These are phyloP conservation scores for Mormyrus lacerda DNA, from an alignment of 2,113 vertebrate species.

Conservation along the genomic window DNA sequence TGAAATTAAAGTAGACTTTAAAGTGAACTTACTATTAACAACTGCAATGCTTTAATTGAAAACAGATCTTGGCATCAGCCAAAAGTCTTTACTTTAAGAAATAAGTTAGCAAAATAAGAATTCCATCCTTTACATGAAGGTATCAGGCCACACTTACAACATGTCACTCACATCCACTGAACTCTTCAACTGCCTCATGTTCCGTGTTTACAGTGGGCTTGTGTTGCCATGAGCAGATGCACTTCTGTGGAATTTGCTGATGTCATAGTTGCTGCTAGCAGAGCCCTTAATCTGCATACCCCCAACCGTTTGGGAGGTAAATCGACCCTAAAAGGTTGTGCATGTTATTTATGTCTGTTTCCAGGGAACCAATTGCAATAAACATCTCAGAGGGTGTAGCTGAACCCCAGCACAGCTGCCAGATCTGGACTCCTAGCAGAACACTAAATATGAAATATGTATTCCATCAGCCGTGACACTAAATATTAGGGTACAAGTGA, in stretches of 20 bases:
- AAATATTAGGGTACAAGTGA: background rate
- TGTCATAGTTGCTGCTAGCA: background rate
- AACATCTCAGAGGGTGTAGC: background rate
- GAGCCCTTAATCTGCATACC: slow-evolving; percentile 4
- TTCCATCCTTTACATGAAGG: slow-evolving; percentile 14
- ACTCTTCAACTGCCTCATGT: slow-evolving; percentile 19
- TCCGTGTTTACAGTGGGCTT: background rate
- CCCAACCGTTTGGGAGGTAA: background rate
- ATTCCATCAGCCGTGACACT: background rate
- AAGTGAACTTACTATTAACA: background rate
- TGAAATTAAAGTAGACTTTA: background rate
- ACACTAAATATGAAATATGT: background rate
- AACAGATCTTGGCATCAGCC: background rate
- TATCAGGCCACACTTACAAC: slow-evolving; percentile 34
- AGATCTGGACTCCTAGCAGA: background rate
- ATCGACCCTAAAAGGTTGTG: slow-evolving; percentile 6
- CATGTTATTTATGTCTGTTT: slow-evolving; percentile 9
- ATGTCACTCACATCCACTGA: slow-evolving; percentile 9
- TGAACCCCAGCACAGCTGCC: background rate
- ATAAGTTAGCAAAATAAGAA: slow-evolving; percentile 34
- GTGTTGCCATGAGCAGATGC: slow-evolving; percentile 4
- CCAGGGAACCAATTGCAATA: background rate
- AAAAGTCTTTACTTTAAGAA: background rate
- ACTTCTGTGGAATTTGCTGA: slow-evolving; percentile 13
- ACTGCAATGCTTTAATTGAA: background rate